Evolutionary conservation across 92 coral and sea anemone species (phyloP).

Genomic region (Diadumene lineata): DNA sequence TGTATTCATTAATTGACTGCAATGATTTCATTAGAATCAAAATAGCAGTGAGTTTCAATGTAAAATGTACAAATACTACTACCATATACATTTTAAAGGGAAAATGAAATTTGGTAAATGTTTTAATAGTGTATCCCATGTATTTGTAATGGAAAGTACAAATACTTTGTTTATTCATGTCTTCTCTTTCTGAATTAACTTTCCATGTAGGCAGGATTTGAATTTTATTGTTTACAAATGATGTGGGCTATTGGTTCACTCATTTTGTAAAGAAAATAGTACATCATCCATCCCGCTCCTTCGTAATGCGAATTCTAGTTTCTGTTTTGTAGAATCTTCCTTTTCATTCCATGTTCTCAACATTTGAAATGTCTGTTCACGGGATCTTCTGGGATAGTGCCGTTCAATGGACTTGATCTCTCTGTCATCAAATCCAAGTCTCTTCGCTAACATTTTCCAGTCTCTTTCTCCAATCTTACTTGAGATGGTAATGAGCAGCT

Average conservation of each 20-base stretch:
- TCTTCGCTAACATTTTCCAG: slow-evolving; percentile 67
- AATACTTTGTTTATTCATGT: no score
- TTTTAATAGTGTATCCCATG: no score
- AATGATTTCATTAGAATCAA: no score
- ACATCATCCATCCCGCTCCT: slow-evolving; percentile 56
- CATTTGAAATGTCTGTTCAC: slow-evolving; percentile 72
- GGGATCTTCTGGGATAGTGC: slow-evolving; percentile 62
- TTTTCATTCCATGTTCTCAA: slow-evolving; percentile 56
- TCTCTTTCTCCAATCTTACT: slow-evolving; percentile 69
- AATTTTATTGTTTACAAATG: no score
- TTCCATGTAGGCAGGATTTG: no score
- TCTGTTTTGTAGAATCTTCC: slow-evolving; percentile 48
- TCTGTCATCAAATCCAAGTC: slow-evolving; percentile 63
- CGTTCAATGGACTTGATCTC: slow-evolving; percentile 43
- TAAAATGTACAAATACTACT: no score
- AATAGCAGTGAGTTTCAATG: no score
- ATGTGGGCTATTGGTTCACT: neutral
- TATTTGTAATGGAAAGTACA: no score
- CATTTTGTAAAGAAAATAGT: slow-evolving; percentile 10
- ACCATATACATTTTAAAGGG: no score
- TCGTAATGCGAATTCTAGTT: slow-evolving; percentile 40
- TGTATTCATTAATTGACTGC: no score
- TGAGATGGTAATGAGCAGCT: slow-evolving; percentile 40
- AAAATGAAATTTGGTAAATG: no score
- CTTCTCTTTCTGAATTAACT: no score